Evolutionary conservation across 2,888 invertebrate species (phyloP), one percentile per base, ranked within the genome.

Genomic region (Neoscelio sp.): DNA sequence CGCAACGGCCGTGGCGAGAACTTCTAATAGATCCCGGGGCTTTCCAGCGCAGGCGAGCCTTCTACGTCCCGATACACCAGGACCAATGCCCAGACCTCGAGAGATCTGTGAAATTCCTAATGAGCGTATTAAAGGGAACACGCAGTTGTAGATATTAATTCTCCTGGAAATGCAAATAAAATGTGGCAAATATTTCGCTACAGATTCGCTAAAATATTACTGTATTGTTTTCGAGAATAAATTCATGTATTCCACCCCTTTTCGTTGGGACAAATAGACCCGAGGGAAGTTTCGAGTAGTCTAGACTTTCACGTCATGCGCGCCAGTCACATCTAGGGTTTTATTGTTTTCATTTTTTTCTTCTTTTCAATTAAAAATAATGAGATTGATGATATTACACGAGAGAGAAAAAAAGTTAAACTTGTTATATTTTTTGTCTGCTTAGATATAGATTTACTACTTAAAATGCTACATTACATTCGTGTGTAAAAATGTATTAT

Each of bases 211-310:
- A 33, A 56, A 73, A 64, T 46, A 50, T 42, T n/a, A 17, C 33
- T 30, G 60, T 68, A 62, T 62, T 62, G 62, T 76, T 68, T 76
- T 62, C 62, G 40, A 62, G 50, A 28, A 26, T n/a, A 65, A 75
- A 44, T 42, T 54, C 60, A 52, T 52, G 67, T 60, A 75, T 50
- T 58, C 26, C 42, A 35, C 18, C 30, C 28, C 20, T 12, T 26
- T 40, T 28, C 28, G 17, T 28, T 8, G 68, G 17, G 40, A 23
- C 54, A 76, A 76, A 76, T 48, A 68, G 68, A 76, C 68, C 76
- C 58, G 76, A 76, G 76, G 76, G 76, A 70, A 70, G 54, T 70
- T 70, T 76, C 62, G 56, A 76, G 76, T 70, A 70, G 76, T 76
- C 76, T 76, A 76, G 76, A 76, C 76, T 68, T 56, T 54, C 18